A percentile compares a stretch with the other conserved stretches of the same genome.
phyloP scores from a whole-genome alignment of 2,888 invertebrate genomes.

The Rhorus exstirpatorius region DNA sequence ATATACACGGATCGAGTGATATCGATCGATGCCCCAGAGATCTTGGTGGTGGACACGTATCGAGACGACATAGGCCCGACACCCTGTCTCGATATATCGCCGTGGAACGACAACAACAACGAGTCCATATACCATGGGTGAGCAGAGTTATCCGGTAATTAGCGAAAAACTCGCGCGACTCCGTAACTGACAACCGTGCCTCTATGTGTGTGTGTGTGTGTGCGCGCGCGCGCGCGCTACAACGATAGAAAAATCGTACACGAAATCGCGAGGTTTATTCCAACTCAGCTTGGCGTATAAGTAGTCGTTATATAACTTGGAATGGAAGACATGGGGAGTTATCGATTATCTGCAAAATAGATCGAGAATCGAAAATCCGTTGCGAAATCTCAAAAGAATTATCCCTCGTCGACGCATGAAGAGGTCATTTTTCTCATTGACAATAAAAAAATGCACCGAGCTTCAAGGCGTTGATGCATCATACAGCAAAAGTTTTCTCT shows the following conservation, averaged over 20 bases:
- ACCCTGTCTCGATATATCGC: constrained; percentile 72
- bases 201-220: constrained; percentile 33
- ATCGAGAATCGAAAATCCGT: neutral
- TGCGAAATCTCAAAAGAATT: too few species aligned
- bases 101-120: constrained; percentile 70
- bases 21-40: constrained; percentile 71
- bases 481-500: neutral
- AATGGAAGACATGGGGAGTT: constrained; percentile 9
- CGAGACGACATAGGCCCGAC: constrained; percentile 70
- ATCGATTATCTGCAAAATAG: constrained; percentile 17
- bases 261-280: constrained; percentile 14
- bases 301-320: constrained; percentile 20
- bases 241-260: constrained; percentile 28
- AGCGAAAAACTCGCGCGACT: constrained; percentile 75
- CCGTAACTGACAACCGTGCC: constrained; percentile 62
- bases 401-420: too few species aligned
- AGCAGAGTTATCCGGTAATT: constrained; percentile 80
- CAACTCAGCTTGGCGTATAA: neutral
- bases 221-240: constrained; percentile 57
- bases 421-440: neutral
- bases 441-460: too few species aligned
- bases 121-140: constrained; percentile 29
- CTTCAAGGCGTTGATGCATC: neutral
- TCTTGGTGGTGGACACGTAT: constrained; percentile 64
- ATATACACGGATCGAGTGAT: constrained; percentile 66